These are phyloP conservation scores for Bos indicus DNA, from an alignment of 2,113 vertebrate species.

Conservation along the genomic window DNA sequence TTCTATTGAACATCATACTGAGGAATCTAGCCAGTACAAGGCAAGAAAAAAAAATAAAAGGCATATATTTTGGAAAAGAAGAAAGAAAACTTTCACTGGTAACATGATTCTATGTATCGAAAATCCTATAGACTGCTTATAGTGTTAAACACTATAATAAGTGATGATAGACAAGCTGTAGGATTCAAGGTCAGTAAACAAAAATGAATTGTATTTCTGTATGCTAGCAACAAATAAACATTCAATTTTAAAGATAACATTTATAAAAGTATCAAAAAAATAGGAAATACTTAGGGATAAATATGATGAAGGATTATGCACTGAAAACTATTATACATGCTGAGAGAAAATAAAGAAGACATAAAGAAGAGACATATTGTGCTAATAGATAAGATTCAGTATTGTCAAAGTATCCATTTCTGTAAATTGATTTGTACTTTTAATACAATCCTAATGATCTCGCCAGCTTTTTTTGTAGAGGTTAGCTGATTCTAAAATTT, in stretches of 20 bases:
- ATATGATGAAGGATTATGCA: neutral
- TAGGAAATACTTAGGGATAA: neutral
- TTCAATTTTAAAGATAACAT: neutral
- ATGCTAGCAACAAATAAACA: neutral
- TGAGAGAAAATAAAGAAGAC: neutral
- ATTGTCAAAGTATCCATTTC: neutral
- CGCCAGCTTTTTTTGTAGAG: neutral
- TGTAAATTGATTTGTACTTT: neutral
- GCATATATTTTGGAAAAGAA: neutral
- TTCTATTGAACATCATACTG: neutral
- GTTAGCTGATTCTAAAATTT: neutral
- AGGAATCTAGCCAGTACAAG: neutral
- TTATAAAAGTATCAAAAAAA: neutral
- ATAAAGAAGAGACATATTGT: neutral
- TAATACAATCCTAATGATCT: neutral
- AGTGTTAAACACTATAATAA: neutral
- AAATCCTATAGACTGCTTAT: neutral
- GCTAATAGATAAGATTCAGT: neutral
- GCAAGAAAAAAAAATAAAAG: neutral
- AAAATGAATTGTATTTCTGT: neutral
- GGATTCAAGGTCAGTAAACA: neutral
- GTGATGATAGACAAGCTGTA: neutral
- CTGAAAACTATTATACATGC: neutral
- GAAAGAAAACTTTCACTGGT: neutral
- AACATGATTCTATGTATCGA: neutral